Conservation (phyloP, 1,140 invertebrate genomes). For the Bursaphelenchus mucronatus region DNA sequence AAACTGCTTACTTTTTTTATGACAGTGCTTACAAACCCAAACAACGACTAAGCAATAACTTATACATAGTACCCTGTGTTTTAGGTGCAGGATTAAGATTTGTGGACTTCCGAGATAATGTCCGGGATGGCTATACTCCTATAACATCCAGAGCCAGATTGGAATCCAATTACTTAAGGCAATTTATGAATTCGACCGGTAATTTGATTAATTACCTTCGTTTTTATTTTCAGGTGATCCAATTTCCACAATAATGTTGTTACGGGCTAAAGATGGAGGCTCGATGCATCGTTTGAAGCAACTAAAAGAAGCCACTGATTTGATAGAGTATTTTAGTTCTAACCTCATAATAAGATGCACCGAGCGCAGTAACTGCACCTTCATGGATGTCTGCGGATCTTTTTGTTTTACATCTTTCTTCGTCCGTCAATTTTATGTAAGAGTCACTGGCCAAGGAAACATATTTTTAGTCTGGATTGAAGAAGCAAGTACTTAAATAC, state of each 20-base stretch:
- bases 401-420: slow-evolving; percentile 44
- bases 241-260: slow-evolving; percentile 34
- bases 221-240: slow-evolving; percentile 39
- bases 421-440: slow-evolving; percentile 34
- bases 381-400: slow-evolving; percentile 51
- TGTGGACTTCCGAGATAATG: slow-evolving; percentile 18
- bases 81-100: slow-evolving; percentile 3
- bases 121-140: slow-evolving; percentile 21
- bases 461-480: slow-evolving; percentile 29
- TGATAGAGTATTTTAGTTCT: slow-evolving; percentile 27
- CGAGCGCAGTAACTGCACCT: slow-evolving; percentile 30
- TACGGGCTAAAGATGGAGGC: slow-evolving; percentile 33
- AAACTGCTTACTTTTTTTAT: slow-evolving; percentile 8
- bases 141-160: slow-evolving; percentile 4
- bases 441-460: not conserved
- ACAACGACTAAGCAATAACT: too few species aligned
- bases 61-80: not conserved
- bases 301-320: slow-evolving; percentile 38
- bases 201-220: not conserved
- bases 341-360: slow-evolving; percentile 32
- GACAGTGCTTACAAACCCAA: not conserved
- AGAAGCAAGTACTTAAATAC: slow-evolving; percentile 24
- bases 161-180: slow-evolving; percentile 14
- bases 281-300: slow-evolving; percentile 44
- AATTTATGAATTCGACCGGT: slow-evolving; percentile 13